phyloP scores from a whole-genome alignment of 2,888 invertebrate genomes.

The Cheilosia urbana region DNA sequence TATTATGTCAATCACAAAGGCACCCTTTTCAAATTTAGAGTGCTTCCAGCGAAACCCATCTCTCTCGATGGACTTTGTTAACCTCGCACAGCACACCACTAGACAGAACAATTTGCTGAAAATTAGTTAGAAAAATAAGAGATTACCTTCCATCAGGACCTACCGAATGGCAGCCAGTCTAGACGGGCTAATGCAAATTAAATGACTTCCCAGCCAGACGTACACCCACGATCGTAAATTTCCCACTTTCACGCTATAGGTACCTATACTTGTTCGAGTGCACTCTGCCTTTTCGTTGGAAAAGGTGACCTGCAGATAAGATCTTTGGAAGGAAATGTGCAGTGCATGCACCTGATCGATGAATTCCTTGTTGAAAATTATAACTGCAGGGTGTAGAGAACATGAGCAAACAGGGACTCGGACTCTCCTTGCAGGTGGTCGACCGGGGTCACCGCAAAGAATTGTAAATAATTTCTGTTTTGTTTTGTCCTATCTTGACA shows the following conservation, averaged over 20 bases:
- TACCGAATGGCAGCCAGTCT: slow-evolving; percentile 35
- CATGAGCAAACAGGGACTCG: slow-evolving; percentile 58
- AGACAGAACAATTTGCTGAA: slow-evolving; percentile 1
- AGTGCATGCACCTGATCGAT: slow-evolving; percentile 38
- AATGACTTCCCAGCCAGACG: slow-evolving; percentile 53
- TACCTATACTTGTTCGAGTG: slow-evolving; percentile 2
- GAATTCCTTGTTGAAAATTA: slow-evolving; percentile 51
- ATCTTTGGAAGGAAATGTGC: slow-evolving; percentile 16
- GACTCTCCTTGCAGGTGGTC: slow-evolving; percentile 68
- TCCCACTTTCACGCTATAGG: slow-evolving; percentile 14
- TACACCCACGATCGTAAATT: slow-evolving; percentile 54
- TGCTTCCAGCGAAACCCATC: not conserved
- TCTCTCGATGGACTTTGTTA: slow-evolving; percentile 5
- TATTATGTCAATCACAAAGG: not conserved
- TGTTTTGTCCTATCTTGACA: slow-evolving; percentile 42
- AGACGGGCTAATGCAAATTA: slow-evolving; percentile 71
- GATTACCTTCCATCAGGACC: slow-evolving; percentile 12
- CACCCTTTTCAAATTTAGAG: not conserved
- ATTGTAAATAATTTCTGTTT: slow-evolving; percentile 2
- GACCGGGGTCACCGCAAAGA: slow-evolving; percentile 56
- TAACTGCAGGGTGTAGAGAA: slow-evolving; percentile 52
- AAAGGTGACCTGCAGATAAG: not conserved
- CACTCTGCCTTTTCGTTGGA: not conserved
- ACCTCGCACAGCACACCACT: slow-evolving; percentile 3
- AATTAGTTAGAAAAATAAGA: slow-evolving; percentile 45